Base-by-base conservation (phyloP, 2,113 vertebrate genomes). In the Miniopterus natalensis region DNA sequence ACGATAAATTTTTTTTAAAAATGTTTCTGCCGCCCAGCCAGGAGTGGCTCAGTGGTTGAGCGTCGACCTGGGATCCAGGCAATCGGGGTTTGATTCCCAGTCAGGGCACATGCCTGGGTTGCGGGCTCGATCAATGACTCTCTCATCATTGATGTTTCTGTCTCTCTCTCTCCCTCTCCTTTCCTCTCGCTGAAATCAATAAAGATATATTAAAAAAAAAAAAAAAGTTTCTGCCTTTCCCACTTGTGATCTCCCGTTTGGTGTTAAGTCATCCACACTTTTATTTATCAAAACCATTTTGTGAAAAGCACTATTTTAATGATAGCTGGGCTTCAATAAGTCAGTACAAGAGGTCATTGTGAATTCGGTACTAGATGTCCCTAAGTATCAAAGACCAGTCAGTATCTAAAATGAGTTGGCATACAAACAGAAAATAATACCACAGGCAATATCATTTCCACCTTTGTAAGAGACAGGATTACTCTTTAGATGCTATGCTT, bases 371-470 rank as follows among this genome's bases (percentile, higher is more conserved):
- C 65, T 88, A 68, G 79, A 57, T 88, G 21, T 79, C 15, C 65
- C 71, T 45, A 91, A 90, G 93, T 78, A 79, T 45, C 25, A 80
- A 85, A 93, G 31, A 73, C n/a, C 20, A 63, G 2, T 83, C 29
- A 88, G 29, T 47, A 87, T 36, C 61, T 57, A 88, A 77, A 59
- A 3, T 92, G 27, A 2, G 17, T 47, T 78, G 83, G 14, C 7
- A 90, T 68, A 65, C 53, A 87, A 92, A 83, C 23, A 55, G 61
- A 81, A 86, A 95, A 70, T 40, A 90, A 40, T 10, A 71, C 17
- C 20, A 71, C 0, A 77, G 12, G 23, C 31, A 83, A 31, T 61
- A 45, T 81, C 31, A 70, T 75, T 85, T 92, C 66, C 63, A 78
- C 42, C 4, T 78, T 55, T 57, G 6, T 73, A 73, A 79, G n/a